Base-by-base conservation (phyloP, 2,888 invertebrate species). In the Opisthograptis luteolata region DNA sequence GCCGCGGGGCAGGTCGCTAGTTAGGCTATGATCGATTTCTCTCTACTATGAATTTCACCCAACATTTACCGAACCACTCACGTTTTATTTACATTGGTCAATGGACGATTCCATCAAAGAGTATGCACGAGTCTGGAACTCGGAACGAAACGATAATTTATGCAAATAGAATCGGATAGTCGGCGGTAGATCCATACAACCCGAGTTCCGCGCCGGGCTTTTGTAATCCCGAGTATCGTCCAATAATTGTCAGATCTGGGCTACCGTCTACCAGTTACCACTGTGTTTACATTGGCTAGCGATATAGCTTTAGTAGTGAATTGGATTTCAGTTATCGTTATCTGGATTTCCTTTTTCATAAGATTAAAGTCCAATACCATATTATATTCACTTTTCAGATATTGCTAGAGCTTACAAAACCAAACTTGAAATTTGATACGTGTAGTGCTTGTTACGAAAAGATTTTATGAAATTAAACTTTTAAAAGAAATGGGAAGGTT, bases 71-170 rank as follows among this genome's bases (percentile, higher is more conserved):
- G n/a, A n/a, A n/a, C n/a, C n/a, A n/a, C n/a, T n/a, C n/a, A n/a
- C n/a, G n/a, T n/a, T n/a, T n/a, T n/a, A 3, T 8, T 8, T 12
- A 28, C 10, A 15, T 17, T 25, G 4, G 9, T 36, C 35, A 27
- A 39, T 17, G 28, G 28, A 27, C 27, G 10, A 28, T 15, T 39
- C 15, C 17, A 27, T 27, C 27, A 39, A 39, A 27, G 19, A 20
- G 20, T 40, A 44, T 62, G 63, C 64, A 67, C 45, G 59, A 52
- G 51, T 37, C 36, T 37, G 35, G 41, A 65, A 67, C 60, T 68
- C 64, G 63, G 70, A 70, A 71, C 64, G 66, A 73, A 73, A 68
- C 58, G 51, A 59, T 56, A 67, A 73, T 67, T 66, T 68, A 73
- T 73, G 70, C 72, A 73, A 73, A 76, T 66, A 62, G 49, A 43